A percentile compares a stretch with the other conserved stretches of the same genome.
Conservation (phyloP, 2,888 invertebrate species). For the Liodrosophila aerea region DNA sequence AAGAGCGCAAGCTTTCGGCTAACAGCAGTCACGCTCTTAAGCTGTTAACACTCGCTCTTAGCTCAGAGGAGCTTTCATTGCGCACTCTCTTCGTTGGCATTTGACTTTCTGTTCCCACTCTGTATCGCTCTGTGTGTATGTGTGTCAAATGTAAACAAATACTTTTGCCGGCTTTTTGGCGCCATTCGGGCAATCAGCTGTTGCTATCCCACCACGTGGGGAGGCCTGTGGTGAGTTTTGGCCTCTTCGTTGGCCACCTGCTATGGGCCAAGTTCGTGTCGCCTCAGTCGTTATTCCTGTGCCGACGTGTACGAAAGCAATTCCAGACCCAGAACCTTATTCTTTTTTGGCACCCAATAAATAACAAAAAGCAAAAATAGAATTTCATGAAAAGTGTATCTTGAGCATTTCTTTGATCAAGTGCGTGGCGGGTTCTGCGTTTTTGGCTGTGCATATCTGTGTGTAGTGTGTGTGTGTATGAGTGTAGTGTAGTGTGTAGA, state of each 20-base stretch:
- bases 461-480: conserved; percentile 9
- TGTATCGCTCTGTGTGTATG: neutral
- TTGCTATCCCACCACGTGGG: conserved; percentile 45
- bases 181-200: conserved; percentile 42
- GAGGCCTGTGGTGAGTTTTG: conserved; percentile 51
- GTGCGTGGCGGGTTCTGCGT: conserved; percentile 13
- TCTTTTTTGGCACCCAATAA: conserved; percentile 13
- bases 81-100: conserved; percentile 10
- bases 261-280: conserved; percentile 39
- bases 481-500: conserved; percentile 2
- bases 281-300: conserved; percentile 68
- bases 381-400: conserved; percentile 13
- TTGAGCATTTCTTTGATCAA: conserved; percentile 33
- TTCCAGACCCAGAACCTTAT: conserved; percentile 29
- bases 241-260: conserved; percentile 14
- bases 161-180: conserved; percentile 51
- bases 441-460: conserved; percentile 31
- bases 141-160: conserved; percentile 48
- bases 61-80: conserved; percentile 36
- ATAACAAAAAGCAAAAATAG: conserved; percentile 1
- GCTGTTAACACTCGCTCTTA: conserved; percentile 49
- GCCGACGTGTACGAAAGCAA: conserved; percentile 69
- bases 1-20: conserved; percentile 47
- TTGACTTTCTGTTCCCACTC: neutral
- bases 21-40: conserved; percentile 48